Evolutionary conservation across 1,140 invertebrate genomes (phyloP).

Genomic region (Drosophila novamexicana): DNA sequence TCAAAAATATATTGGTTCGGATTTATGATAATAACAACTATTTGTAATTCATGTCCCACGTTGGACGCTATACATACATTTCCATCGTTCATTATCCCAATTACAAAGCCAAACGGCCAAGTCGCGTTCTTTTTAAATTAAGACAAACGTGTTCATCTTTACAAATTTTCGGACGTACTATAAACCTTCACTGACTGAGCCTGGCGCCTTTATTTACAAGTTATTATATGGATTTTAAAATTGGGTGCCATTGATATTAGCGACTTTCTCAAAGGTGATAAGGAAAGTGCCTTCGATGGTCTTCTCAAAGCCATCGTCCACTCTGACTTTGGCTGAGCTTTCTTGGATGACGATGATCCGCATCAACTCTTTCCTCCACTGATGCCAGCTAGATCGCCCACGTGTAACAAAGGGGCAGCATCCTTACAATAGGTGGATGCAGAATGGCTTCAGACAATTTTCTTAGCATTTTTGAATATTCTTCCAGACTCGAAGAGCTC

Average conservation of each 20-base stretch:
- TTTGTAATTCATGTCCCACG: neutral
- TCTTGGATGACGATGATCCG: constrained; percentile 8
- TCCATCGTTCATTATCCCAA: constrained; percentile 1
- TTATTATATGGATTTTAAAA: constrained; percentile 9
- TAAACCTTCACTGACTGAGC: neutral
- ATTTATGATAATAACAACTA: neutral
- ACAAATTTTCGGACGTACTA: neutral
- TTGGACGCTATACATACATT: neutral
- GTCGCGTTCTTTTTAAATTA: neutral
- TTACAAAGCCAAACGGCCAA: neutral
- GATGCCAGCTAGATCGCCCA: neutral
- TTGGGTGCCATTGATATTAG: constrained; percentile 37
- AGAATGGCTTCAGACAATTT: neutral
- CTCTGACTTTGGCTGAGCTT: constrained; percentile 34
- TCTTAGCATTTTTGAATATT: neutral
- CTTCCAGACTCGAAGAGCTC: neutral
- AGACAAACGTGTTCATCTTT: neutral
- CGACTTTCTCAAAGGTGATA: constrained; percentile 46
- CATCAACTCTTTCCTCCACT: constrained; percentile 6
- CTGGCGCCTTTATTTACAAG: constrained; percentile 17
- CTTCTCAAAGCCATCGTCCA: constrained; percentile 43
- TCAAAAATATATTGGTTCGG: neutral
- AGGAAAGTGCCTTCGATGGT: constrained; percentile 53
- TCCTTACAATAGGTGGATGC: neutral
- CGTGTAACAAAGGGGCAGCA: neutral